Conservation (phyloP, 1,140 invertebrate species). For the Drosophila pallidifrons region DNA sequence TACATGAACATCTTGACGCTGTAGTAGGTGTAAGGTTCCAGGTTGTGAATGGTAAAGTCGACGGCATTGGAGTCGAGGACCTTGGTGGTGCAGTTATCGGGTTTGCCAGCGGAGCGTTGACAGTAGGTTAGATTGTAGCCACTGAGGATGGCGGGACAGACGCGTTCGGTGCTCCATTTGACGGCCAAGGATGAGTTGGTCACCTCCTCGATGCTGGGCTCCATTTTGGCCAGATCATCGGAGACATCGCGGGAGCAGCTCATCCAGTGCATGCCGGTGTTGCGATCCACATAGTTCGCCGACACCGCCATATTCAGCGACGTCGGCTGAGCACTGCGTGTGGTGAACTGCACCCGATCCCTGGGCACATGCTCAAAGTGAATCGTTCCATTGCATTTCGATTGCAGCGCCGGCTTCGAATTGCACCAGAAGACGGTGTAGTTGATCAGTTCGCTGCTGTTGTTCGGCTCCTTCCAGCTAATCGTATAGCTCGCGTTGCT, state of each 20-base stretch:
- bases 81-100: slow-evolving; percentile 72
- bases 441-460: slow-evolving; percentile 43
- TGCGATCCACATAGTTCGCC: slow-evolving; percentile 67
- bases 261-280: slow-evolving; percentile 75
- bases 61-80: slow-evolving; percentile 45
- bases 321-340: slow-evolving; percentile 34
- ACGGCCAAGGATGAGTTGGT: slow-evolving; percentile 56
- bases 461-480: slow-evolving; percentile 70
- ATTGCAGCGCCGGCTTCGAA: slow-evolving; percentile 51
- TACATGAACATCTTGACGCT: slow-evolving; percentile 72
- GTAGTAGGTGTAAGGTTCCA: slow-evolving; percentile 72
- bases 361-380: slow-evolving; percentile 59
- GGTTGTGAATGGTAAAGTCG: slow-evolving; percentile 50
- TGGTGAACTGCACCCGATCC: slow-evolving; percentile 54
- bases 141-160: slow-evolving; percentile 67
- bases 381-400: slow-evolving; percentile 72
- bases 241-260: slow-evolving; percentile 67
- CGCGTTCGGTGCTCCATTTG: slow-evolving; percentile 68
- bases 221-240: slow-evolving; percentile 74
- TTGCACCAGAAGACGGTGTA: slow-evolving; percentile 81
- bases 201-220: slow-evolving; percentile 60
- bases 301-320: slow-evolving; percentile 73
- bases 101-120: slow-evolving; percentile 51
- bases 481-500: slow-evolving; percentile 69
- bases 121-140: slow-evolving; percentile 80